Base-by-base conservation (phyloP, 2,888 invertebrate genomes). In the Gari tellinella region DNA sequence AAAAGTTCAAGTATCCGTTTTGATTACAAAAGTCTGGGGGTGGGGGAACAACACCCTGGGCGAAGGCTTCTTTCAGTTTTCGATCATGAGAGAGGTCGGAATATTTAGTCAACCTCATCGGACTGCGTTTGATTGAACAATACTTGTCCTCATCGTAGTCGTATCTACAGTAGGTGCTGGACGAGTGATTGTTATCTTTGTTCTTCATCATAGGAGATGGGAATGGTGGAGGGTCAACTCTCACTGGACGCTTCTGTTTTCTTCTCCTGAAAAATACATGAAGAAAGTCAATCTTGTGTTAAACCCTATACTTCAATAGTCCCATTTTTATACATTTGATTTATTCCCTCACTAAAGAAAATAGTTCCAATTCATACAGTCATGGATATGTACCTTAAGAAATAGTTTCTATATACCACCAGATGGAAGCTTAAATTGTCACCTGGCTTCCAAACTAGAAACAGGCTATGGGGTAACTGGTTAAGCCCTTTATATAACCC, bases 131-230 rank as follows among this genome's bases (percentile, higher is more conserved):
- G 40, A 88, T 88, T 7, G 86, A 85, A 60, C 85, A 85, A 64
- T 86, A 85, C 55, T 87, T 82, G 46, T 88, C 88, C 43, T 88
- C 88, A 46, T 88, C 87, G 53, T 86, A 86, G 57, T 88, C 82
- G 64, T 87, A 88, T 60, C 81, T 81, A 68, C 86, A 83, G 58
- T 85, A 82, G 2, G 86, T 86, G 38, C 80, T 82, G 8, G 85
- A 73, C 15, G 73, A 60, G 15, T 81, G 78, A 48, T 81, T 73
- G 8, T 57, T 61, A 17, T 84, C 80, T 46, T 81, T 82, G 40
- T 56, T 70, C 61, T 82, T 82, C 46, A 83, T 53, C 61, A 80
- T 75, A 14, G 83, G 81, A 46, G 86, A 85, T n/a, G 86, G 85
- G 49, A 83, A 77, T 23, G 80, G 78, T 41, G 76, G 78, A 31